phyloP scores from a whole-genome alignment of 2,888 invertebrate species.

The Meghimatium bilineatum region DNA sequence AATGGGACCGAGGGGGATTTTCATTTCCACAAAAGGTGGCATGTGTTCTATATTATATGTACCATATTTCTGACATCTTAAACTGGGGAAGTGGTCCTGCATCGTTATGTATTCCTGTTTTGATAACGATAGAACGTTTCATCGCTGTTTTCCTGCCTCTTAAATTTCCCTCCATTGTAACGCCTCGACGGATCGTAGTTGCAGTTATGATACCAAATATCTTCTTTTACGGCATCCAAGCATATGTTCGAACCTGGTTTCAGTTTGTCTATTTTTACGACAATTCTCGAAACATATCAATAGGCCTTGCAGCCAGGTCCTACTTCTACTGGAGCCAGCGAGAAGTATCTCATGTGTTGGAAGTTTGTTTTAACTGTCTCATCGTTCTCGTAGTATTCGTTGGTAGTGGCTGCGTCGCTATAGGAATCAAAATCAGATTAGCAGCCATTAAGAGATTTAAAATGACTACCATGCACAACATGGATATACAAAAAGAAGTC shows the following conservation, averaged over 20 bases:
- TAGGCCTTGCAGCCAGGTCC: constrained; percentile 19
- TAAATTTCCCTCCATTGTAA: constrained; percentile 29
- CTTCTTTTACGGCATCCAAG: constrained; percentile 6
- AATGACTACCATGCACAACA: background rate
- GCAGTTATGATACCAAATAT: constrained; percentile 4
- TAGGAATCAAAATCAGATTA: constrained; percentile 24
- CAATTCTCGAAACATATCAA: background rate
- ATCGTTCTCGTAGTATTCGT: constrained; percentile 14
- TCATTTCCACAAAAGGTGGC: constrained; percentile 12
- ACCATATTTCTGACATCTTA: constrained; percentile 33
- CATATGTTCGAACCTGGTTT: constrained; percentile 38
- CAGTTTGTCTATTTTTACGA: constrained; percentile 29
- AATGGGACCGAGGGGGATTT: constrained; percentile 27
- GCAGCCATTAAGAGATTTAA: constrained; percentile 25
- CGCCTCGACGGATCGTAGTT: constrained; percentile 11
- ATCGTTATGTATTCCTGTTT: constrained; percentile 26
- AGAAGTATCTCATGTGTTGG: background rate
- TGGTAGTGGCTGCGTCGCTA: constrained; percentile 25
- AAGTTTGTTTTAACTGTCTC: background rate
- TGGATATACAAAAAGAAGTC: background rate
- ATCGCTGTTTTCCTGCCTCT: constrained; percentile 41
- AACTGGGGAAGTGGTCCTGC: constrained; percentile 34
- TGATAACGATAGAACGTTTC: constrained; percentile 35
- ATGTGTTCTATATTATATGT: constrained; percentile 21
- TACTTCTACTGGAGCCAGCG: constrained; percentile 1